Conservation (phyloP, 2,888 invertebrate species). For the Tridacna crocea region DNA sequence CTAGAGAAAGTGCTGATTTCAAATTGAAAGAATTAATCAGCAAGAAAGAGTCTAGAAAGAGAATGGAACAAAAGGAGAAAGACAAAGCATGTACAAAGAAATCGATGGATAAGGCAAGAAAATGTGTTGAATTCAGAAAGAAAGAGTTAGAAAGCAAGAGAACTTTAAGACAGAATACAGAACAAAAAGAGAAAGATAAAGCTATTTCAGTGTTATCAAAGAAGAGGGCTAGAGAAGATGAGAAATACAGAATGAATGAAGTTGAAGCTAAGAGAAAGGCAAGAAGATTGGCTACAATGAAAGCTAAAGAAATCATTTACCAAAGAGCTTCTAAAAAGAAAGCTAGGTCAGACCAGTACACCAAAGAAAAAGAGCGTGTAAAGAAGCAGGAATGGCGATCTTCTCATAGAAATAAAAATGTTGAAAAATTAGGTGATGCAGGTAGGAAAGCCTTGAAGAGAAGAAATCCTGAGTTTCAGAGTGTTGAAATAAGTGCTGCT, state of each 20-base stretch:
- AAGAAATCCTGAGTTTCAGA: background rate
- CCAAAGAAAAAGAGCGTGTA: constrained; percentile 1
- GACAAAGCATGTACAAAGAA: background rate
- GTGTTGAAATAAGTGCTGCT: background rate
- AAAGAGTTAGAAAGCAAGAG: constrained; percentile 6
- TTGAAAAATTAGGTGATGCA: background rate
- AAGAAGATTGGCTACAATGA: background rate
- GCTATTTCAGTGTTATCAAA: background rate
- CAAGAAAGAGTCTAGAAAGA: background rate
- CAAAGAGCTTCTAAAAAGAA: background rate
- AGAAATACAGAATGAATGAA: constrained; percentile 7
- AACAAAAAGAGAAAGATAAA: constrained; percentile 14
- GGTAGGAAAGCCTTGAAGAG: background rate
- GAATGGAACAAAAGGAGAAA: too few relatives aligned
- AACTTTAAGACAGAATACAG: background rate
- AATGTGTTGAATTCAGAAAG: constrained; percentile 10
- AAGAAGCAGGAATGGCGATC: background rate
- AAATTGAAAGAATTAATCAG: too few relatives aligned
- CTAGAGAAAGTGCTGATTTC: background rate
- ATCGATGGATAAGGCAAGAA: constrained; percentile 11
- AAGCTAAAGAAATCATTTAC: constrained; percentile 6
- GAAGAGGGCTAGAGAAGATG: background rate
- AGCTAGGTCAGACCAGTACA: background rate
- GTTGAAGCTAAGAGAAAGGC: background rate
- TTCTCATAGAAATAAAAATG: background rate